Evolutionary conservation across 37 sponge, comb jelly and placozoan genomes (phyloP), one percentile per base, ranked within the genome.

Genomic region (Sycon ciliatum): DNA sequence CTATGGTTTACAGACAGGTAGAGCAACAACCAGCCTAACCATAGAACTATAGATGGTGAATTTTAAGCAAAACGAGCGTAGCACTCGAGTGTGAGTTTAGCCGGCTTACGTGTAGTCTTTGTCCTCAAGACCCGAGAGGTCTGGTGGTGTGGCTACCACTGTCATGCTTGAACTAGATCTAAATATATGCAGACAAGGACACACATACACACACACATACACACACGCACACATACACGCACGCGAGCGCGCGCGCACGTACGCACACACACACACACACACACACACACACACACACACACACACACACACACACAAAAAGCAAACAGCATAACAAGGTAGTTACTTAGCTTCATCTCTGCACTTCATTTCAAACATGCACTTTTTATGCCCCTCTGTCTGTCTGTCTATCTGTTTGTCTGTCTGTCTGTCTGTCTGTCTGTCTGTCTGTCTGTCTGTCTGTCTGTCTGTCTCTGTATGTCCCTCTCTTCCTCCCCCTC

Each of bases 291-390:
- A 42, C 49, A 42, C 49, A 42, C 49, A 42, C 49, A 42, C 49
- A 42, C 49, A 42, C 49, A 34, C 38, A 33, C 68, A 67, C 68
- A 28, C 54, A 67, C 68, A 67, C 63, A 60, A n/a, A n/a, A n/a
- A n/a, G n/a, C n/a, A n/a, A n/a, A n/a, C n/a, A n/a, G n/a, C n/a
- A n/a, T n/a, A n/a, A n/a, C n/a, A n/a, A n/a, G n/a, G n/a, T n/a
- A n/a, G n/a, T n/a, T n/a, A n/a, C n/a, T n/a, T n/a, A n/a, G n/a
- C n/a, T n/a, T n/a, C n/a, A n/a, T n/a, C n/a, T 42, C 13, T 42
- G 49, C 49, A 42, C 9, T 9, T 13, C 13, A 42, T 13, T 18
- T 42, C 13, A 42, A 42, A 42, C 9, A 42, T 42, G 13, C 49
- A 42, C 49, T 18, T 13, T 42, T 9, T 42, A 9, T 42, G 49